Percentiles rank a stretch among this genome's conserved stretches.
Conservation (phyloP, 2,113 vertebrate genomes). For the Poicephalus meyeri region DNA sequence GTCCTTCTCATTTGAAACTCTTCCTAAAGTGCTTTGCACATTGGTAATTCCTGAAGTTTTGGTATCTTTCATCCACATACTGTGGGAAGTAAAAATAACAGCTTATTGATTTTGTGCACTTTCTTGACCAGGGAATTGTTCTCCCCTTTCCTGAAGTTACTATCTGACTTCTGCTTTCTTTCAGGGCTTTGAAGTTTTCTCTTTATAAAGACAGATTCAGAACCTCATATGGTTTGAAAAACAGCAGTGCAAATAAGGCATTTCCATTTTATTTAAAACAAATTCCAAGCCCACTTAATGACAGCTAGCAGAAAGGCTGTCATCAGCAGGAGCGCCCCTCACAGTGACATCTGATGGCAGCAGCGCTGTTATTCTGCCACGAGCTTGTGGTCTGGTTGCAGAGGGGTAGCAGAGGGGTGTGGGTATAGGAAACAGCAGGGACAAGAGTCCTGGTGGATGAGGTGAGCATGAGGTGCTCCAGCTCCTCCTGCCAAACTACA, state of each 20-base stretch:
- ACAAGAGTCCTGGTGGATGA: too few relatives aligned
- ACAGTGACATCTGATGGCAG: background rate
- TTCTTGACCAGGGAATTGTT: background rate
- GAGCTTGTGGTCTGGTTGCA: background rate
- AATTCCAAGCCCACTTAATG: background rate
- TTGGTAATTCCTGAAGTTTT: background rate
- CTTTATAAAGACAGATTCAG: background rate
- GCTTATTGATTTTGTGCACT: background rate
- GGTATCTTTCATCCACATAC: background rate
- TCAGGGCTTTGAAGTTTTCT: background rate
- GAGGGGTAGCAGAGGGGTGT: background rate
- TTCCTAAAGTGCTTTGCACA: background rate
- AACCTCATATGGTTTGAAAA: background rate
- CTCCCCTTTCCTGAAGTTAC: background rate
- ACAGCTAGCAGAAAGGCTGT: background rate
- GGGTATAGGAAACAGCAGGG: background rate
- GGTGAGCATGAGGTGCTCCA: accelerated
- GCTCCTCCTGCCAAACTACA: background rate
- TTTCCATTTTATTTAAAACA: background rate
- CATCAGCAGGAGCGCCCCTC: background rate
- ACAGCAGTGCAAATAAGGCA: background rate
- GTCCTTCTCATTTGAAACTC: background rate
- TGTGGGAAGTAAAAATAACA: background rate
- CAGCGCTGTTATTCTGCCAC: background rate
- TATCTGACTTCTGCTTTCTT: background rate